Conservation (phyloP, 2,888 invertebrate genomes). For the Drosophila mimica region DNA sequence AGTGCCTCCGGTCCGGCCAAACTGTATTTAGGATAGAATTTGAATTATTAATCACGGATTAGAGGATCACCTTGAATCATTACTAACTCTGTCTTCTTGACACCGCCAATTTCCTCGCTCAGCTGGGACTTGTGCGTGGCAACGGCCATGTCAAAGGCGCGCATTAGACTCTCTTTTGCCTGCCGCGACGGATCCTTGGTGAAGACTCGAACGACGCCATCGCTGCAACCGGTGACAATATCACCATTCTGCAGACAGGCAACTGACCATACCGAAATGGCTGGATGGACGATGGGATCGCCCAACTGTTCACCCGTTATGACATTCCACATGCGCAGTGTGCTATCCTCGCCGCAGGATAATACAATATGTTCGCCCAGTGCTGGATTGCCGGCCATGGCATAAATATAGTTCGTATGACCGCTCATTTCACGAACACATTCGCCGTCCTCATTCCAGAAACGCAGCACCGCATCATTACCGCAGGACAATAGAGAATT, state of each 20-base stretch:
- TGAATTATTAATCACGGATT: neutral
- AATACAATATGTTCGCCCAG: constrained; percentile 88
- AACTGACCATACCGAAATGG: constrained; percentile 96
- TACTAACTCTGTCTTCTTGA: constrained; percentile 93
- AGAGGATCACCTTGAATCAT: neutral
- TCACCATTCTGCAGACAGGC: constrained; percentile 93
- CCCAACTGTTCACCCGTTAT: constrained; percentile 79
- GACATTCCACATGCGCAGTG: constrained; percentile 91
- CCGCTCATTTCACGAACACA: constrained; percentile 92
- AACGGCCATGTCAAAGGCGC: constrained; percentile 91
- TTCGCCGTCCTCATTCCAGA: constrained; percentile 93
- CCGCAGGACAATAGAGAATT: constrained; percentile 94
- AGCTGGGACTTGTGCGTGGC: constrained; percentile 87
- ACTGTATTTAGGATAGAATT: constrained; percentile 84
- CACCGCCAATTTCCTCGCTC: constrained; percentile 91
- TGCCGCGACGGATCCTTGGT: constrained; percentile 89
- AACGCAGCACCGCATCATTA: constrained; percentile 95
- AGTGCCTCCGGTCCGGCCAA: constrained; percentile 93
- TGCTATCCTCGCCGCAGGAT: constrained; percentile 95
- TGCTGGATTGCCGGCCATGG: constrained; percentile 86
- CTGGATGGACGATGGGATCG: constrained; percentile 87
- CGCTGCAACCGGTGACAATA: constrained; percentile 94
- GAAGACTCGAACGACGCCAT: constrained; percentile 94
- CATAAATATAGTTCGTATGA: constrained; percentile 95
- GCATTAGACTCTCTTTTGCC: constrained; percentile 88